Evolutionary conservation across 2,797 vertebrate species (phyloP).

Genomic region (Dromococcyx pavoninus): DNA sequence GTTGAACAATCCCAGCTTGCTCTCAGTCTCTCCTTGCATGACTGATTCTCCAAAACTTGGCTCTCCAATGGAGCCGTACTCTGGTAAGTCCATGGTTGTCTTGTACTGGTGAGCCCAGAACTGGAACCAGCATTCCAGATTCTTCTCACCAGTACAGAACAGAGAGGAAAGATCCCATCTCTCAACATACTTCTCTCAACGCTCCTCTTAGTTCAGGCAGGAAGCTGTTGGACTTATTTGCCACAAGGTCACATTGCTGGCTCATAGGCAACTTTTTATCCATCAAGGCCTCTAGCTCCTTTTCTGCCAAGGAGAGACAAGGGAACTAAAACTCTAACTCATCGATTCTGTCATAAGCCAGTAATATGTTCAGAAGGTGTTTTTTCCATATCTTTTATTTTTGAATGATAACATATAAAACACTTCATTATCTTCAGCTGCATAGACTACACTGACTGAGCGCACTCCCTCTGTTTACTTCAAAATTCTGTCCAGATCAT

Average conservation of each 20-base stretch:
- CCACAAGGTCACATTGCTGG: not conserved
- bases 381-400: not conserved
- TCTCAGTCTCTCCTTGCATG: not conserved
- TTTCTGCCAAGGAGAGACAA: not conserved
- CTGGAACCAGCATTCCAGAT: not conserved
- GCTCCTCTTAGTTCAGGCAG: not conserved
- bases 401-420: not conserved
- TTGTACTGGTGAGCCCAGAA: not conserved
- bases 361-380: not conserved
- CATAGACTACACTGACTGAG: not conserved
- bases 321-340: not conserved
- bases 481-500: not conserved
- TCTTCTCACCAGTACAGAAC: not conserved
- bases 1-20: not conserved
- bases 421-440: not conserved
- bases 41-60: not conserved
- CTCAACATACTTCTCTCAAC: rapidly evolving
- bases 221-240: not conserved
- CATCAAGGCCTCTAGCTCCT: not conserved
- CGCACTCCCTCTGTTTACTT: not conserved
- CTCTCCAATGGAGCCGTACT: not conserved
- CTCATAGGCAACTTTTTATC: not conserved
- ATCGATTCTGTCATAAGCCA: not conserved
- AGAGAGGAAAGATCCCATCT: not conserved
- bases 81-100: not conserved